These are phyloP conservation scores for Crossaster papposus DNA, from an alignment of 53 echinoderm and acorn worm species.

Conservation along the genomic window DNA sequence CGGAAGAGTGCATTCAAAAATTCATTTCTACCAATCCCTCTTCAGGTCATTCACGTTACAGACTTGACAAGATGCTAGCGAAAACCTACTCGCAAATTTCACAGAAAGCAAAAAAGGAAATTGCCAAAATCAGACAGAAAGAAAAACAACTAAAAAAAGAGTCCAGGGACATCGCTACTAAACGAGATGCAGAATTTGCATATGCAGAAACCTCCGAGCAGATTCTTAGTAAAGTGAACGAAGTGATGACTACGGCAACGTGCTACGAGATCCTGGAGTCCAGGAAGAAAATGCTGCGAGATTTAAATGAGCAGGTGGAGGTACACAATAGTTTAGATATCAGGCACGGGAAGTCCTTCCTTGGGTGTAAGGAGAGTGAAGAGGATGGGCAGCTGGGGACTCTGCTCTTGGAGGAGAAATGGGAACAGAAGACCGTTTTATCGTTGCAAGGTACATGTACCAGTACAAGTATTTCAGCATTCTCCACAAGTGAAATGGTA, in stretches of 20 bases:
- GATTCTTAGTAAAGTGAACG: background rate
- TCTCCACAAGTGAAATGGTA: background rate
- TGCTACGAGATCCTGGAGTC: background rate
- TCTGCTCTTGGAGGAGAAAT: background rate
- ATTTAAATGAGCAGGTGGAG: background rate
- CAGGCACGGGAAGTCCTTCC: background rate
- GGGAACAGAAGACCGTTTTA: background rate
- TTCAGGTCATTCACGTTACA: background rate
- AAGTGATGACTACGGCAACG: background rate
- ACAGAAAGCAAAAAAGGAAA: background rate
- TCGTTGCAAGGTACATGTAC: background rate
- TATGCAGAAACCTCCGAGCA: background rate
- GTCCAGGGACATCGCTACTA: background rate
- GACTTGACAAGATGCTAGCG: background rate
- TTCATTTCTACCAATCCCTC: background rate
- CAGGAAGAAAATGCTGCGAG: background rate
- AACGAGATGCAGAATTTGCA: background rate
- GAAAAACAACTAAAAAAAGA: background rate
- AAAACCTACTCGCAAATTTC: background rate
- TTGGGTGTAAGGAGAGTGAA: slow-evolving; percentile 6
- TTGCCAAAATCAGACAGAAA: background rate
- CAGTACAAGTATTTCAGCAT: background rate
- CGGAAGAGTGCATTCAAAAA: background rate
- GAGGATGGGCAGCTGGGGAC: background rate
- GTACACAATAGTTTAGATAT: background rate